Percentiles rank a stretch among this genome's conserved stretches.
Evolutionary conservation across 2,797 vertebrate genomes (phyloP).

Genomic region (Petrocephalus schoutedeni): DNA sequence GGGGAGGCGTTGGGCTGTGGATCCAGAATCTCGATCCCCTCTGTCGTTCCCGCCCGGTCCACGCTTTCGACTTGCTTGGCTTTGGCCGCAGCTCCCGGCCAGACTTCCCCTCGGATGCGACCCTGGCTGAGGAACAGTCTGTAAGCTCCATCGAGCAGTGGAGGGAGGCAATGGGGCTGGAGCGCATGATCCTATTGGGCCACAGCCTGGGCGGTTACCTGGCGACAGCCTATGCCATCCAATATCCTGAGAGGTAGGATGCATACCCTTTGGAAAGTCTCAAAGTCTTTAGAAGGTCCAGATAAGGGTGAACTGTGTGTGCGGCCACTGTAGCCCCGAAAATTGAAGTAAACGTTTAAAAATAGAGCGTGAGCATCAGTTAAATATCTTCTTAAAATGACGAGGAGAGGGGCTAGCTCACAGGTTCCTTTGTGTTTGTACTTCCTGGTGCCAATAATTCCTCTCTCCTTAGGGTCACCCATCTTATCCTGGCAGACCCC

Average conservation of each 20-base stretch:
- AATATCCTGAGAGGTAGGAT: conserved; percentile 72
- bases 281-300: neutral
- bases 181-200: conserved; percentile 75
- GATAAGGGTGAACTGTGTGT: neutral
- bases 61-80: conserved; percentile 81
- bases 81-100: conserved; percentile 89
- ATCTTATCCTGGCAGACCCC: conserved; percentile 82
- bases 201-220: conserved; percentile 77
- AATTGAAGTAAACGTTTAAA: neutral
- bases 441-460: neutral
- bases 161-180: conserved; percentile 68
- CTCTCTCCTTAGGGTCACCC: conserved; percentile 64
- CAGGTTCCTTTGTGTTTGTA: neutral
- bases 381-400: neutral
- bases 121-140: conserved; percentile 71
- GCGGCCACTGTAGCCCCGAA: neutral
- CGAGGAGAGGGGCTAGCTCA: neutral
- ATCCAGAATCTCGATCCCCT: conserved; percentile 76
- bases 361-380: neutral
- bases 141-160: conserved; percentile 67
- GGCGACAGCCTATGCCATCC: conserved; percentile 74
- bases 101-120: conserved; percentile 66
- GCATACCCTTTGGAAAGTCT: neutral
- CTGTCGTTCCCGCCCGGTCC: conserved; percentile 61
- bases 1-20: conserved; percentile 84